Base-by-base conservation (phyloP, 2,113 vertebrate genomes). In the Brevimyrus niger region DNA sequence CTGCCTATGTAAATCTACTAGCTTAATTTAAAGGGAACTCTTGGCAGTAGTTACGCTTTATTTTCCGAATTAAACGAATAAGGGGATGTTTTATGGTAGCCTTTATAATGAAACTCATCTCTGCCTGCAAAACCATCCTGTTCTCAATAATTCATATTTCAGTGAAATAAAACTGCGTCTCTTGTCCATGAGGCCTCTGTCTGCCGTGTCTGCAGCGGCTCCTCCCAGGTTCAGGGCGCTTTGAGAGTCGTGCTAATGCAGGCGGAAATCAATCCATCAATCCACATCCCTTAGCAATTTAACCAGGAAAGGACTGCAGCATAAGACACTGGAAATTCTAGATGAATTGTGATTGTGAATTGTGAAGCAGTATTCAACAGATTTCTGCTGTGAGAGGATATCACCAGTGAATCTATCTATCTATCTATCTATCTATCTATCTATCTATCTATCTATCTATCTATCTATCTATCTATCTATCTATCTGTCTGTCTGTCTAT, bases 11-110 rank as follows among this genome's bases (percentile, higher is more conserved):
- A 61, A 88, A 69, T 69, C 48, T 88, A 58, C 76, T 82, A 31
- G 35, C 27, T 76, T 84, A 90, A 80, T 87, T 86, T 89, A 88
- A 88, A 87, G 61, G 87, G 90, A 58, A 47, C 46, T 86, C 51
- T 53, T 19, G 7, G 35, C 38, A 46, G 50, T 23, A n/a, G 44
- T 88, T 55, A 58, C 48, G 38, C 46, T 21, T 44, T 27, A 44
- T n/a, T 51, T 65, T 47, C 50, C 6, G 31, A 86, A 55, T 87
- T 50, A 76, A 87, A 82, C 69, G 27, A 89, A 84, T 88, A 80
- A 88, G 87, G 65, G n/a, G 47, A 23, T 23, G 7, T 65, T 65
- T 65, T 27, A 65, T 27, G n/a, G 61, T 2, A 27, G 61, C 61
- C 61, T 65, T 65, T 9, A 27, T 23, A 65, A 65, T 65, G 7